phyloP scores from a whole-genome alignment of 2,888 invertebrate species.

The Nomada fabriciana region DNA sequence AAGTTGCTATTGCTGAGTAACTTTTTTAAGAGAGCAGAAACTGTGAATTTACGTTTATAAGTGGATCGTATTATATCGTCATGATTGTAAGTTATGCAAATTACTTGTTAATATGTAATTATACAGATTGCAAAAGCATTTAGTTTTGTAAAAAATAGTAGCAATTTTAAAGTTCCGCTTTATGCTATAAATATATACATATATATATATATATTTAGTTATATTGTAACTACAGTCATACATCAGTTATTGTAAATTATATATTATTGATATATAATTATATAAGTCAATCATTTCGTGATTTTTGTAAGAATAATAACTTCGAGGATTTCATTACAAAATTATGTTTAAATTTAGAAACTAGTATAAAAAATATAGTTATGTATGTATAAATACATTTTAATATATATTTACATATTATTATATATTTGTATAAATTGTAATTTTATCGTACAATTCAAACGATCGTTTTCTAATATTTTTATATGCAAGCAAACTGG shows the following conservation, averaged over 20 bases:
- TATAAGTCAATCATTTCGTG: conserved; percentile 32
- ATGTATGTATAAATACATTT: conserved; percentile 60
- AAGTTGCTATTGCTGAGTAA: conserved; percentile 44
- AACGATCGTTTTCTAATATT: conserved; percentile 50
- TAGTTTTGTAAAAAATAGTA: conserved; percentile 54
- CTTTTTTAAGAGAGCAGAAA: conserved; percentile 40
- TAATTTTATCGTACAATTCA: conserved; percentile 50
- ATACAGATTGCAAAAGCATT: conserved; percentile 36
- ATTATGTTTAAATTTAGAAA: conserved; percentile 34
- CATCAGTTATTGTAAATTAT: conserved; percentile 52
- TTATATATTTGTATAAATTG: conserved; percentile 58
- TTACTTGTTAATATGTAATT: conserved; percentile 62
- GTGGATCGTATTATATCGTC: conserved; percentile 39
- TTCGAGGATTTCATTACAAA: conserved; percentile 18
- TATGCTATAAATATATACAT: conserved; percentile 19
- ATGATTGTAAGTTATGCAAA: conserved; percentile 48
- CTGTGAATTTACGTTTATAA: conserved; percentile 51
- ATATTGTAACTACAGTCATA: conserved; percentile 37
- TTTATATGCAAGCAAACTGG: conserved; percentile 42
- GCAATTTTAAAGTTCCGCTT: conserved; percentile 53
- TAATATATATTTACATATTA: conserved; percentile 59
- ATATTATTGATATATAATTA: conserved; percentile 55
- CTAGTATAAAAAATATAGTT: conserved; percentile 52
- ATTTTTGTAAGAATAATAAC: conserved; percentile 34
- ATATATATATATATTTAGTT: conserved; percentile 27